A percentile compares a stretch with the other conserved stretches of the same genome.
Conservation (phyloP, 2,797 vertebrate species). For the Acanthurus tractus region DNA sequence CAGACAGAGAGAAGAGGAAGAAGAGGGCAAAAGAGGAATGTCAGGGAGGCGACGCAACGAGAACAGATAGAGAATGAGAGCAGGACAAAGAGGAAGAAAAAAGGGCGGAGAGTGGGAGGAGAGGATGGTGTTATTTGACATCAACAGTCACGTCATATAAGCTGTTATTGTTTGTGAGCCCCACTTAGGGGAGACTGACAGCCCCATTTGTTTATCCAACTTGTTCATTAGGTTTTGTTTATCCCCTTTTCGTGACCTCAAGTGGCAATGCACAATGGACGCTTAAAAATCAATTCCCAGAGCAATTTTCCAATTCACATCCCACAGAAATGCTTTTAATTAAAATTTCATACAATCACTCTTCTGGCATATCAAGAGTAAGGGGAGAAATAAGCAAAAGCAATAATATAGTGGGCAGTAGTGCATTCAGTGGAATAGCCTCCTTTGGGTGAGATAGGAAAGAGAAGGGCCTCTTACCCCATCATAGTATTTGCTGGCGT, state of each 20-base stretch:
- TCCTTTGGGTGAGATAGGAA: slow-evolving; percentile 72
- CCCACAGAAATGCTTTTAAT: slow-evolving; percentile 84
- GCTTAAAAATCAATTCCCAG: slow-evolving; percentile 81
- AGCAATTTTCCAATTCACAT: slow-evolving; percentile 85
- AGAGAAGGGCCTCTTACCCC: slow-evolving; percentile 88
- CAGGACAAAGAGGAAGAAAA: slow-evolving; percentile 35
- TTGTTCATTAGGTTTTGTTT: slow-evolving; percentile 84
- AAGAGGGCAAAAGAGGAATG: slow-evolving; percentile 24
- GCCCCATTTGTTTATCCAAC: slow-evolving; percentile 80
- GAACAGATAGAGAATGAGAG: slow-evolving; percentile 4
- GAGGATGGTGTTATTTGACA: slow-evolving; percentile 62
- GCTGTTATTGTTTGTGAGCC: slow-evolving; percentile 65
- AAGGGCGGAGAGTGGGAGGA: slow-evolving; percentile 39
- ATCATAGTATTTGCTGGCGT: slow-evolving; percentile 98
- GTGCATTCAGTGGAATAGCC: slow-evolving; percentile 77
- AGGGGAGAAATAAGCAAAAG: slow-evolving; percentile 49
- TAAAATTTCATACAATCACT: slow-evolving; percentile 83
- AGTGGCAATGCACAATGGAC: slow-evolving; percentile 77
- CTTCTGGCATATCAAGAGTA: slow-evolving; percentile 79
- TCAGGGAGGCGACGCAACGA: slow-evolving; percentile 7
- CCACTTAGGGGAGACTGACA: slow-evolving; percentile 76
- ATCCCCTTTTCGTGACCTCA: slow-evolving; percentile 77
- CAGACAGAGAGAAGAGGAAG: neutral
- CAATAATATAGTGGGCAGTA: slow-evolving; percentile 78
- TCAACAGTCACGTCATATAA: slow-evolving; percentile 58